Percentiles rank a stretch among this genome's conserved stretches.
phyloP scores from a whole-genome alignment of 1,140 invertebrate genomes.

The Diachasma alloeum region DNA sequence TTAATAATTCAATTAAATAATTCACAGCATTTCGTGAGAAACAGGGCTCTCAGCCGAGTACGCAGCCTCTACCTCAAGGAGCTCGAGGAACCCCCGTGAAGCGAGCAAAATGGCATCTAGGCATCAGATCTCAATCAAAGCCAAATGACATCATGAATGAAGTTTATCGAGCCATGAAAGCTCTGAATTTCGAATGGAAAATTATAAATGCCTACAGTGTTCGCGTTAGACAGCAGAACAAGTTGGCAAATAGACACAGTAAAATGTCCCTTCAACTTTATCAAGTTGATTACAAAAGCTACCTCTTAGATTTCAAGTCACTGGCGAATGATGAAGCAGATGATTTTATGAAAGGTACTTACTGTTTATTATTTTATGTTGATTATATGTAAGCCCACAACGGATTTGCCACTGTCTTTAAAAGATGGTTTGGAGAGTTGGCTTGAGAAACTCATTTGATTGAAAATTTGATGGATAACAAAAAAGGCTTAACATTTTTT shows the following conservation, averaged over 20 bases:
- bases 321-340: conserved; percentile 81
- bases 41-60: conserved; percentile 51
- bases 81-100: conserved; percentile 79
- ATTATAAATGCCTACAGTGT: conserved; percentile 96
- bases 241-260: conserved; percentile 81
- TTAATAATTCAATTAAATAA: conserved; percentile 1
- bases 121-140: conserved; percentile 98
- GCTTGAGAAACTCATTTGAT: too few species aligned
- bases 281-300: conserved; percentile 98
- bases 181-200: conserved; percentile 98
- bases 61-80: conserved; percentile 41
- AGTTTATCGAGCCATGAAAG: conserved; percentile 99
- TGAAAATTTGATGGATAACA: too few species aligned
- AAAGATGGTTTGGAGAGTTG: too few species aligned
- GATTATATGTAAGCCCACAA: neutral
- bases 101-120: conserved; percentile 98
- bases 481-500: too few species aligned
- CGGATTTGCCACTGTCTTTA: neutral
- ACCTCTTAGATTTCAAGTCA: conserved; percentile 97
- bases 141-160: conserved; percentile 99
- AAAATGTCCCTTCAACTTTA: conserved; percentile 99
- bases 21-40: conserved; percentile 57
- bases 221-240: conserved; percentile 88
- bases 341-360: conserved; percentile 68
- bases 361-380: neutral